Conservation (phyloP, 2,113 vertebrate species). For the Peromyscus leucopus region DNA sequence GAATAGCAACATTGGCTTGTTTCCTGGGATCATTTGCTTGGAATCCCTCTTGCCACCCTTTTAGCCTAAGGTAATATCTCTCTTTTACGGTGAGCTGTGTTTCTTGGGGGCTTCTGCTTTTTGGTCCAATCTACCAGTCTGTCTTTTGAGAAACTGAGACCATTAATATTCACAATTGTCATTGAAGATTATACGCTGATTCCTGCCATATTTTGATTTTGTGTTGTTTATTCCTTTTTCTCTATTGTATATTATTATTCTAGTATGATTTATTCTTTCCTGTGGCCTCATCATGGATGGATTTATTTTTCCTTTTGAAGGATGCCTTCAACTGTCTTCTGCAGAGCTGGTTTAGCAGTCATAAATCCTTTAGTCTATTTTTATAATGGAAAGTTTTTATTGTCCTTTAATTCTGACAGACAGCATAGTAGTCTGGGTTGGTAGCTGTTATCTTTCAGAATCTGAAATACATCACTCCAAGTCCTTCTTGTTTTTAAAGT, state of each 20-base stretch:
- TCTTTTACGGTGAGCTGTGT: background rate
- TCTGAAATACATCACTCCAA: background rate
- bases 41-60: background rate
- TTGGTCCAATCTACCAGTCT: background rate
- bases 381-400: background rate
- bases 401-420: background rate
- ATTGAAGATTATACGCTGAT: background rate
- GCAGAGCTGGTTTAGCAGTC: background rate
- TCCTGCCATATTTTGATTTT: background rate
- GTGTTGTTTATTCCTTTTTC: background rate
- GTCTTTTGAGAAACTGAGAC: background rate
- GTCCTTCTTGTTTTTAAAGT: background rate
- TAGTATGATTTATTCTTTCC: background rate
- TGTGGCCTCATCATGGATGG: background rate
- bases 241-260: background rate
- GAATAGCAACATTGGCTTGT: background rate
- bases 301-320: background rate
- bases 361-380: background rate
- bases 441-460: background rate
- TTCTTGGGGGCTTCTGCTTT: background rate
- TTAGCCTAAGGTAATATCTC: no score
- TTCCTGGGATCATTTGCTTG: background rate
- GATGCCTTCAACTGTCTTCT: background rate
- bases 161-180: background rate
- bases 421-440: background rate